Evolutionary conservation across 1,140 invertebrate species (phyloP), one percentile per base, ranked within the genome.

Genomic region (Eriocheir sinensis): DNA sequence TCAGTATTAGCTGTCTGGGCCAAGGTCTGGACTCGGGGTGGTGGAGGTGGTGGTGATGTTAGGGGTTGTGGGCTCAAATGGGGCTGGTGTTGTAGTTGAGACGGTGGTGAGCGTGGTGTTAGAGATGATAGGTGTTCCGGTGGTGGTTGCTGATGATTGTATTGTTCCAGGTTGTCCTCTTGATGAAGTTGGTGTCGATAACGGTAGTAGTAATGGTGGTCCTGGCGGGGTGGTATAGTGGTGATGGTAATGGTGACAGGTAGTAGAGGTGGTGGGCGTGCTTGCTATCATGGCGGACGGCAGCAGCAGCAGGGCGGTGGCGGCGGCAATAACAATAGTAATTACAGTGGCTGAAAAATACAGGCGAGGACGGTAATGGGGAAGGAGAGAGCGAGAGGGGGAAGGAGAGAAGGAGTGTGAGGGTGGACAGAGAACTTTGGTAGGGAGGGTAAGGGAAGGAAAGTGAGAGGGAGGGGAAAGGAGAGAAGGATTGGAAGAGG

Each of bases 301-400:
- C 48, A 53, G 1, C 48, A 53, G 0, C 48, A 53, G 2, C 48
- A 53, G 8, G 21, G 21, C 48, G 21, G 21, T 21, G 21, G 21
- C 48, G 21, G 21, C 48, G 21, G 48, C 21, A 53, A 53, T 53
- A 53, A 21, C 12, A 53, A 53, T 72, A 72, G 60, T 72, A 72
- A 72, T 72, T 72, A 72, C 27, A 72, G 60, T n/a, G 60, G 60
- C 21, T 72, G 60, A 72, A 72, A 72, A 89, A 41, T 32, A 44
- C 9, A 21, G 9, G 48, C 12, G 88, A 41, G 41, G 41, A 41
- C 12, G 48, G 88, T 38, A 30, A 48, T 41, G 36, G 48, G 40
- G 38, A 32, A 27, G 41, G 88, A 30, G 88, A 36, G 21, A 32
- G 48, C 12, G 88, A 15, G 41, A n/a, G 2, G 85, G 4, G 85